Evolutionary conservation across 53 echinoderm and acorn worm species (phyloP).

Genomic region (Paracentrotus lividus): DNA sequence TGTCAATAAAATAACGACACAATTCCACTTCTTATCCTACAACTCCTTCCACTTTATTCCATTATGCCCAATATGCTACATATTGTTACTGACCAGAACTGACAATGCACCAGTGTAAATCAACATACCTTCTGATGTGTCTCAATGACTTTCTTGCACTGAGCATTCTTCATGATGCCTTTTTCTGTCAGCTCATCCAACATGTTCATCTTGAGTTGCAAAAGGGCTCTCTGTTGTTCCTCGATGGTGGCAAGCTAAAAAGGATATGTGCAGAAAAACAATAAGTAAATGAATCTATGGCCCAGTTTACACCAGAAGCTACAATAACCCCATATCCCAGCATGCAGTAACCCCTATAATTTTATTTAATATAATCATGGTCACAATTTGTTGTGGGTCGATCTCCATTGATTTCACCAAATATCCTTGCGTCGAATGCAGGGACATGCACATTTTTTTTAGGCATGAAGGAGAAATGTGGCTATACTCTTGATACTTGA

Average conservation of each 20-base stretch:
- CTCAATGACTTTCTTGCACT: slow-evolving; percentile 95
- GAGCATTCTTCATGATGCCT: slow-evolving; percentile 88
- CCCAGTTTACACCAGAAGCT: no score
- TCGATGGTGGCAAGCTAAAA: slow-evolving; percentile 89
- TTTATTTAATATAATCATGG: no score
- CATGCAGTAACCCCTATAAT: no score
- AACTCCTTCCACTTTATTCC: not conserved
- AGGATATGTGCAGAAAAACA: not conserved
- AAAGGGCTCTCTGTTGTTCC: slow-evolving; percentile 95
- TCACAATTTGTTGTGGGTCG: no score
- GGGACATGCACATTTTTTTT: no score
- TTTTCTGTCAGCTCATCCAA: slow-evolving; percentile 90
- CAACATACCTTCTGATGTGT: slow-evolving; percentile 90
- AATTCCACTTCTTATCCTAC: not conserved
- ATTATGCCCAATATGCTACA: not conserved
- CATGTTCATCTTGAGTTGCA: slow-evolving; percentile 97
- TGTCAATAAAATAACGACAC: not conserved
- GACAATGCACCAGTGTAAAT: not conserved
- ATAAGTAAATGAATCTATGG: no score
- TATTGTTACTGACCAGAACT: no score
- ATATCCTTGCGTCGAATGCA: no score
- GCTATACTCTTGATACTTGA: no score
- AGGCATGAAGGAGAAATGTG: no score
- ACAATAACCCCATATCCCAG: no score
- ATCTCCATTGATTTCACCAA: no score